phyloP scores from a whole-genome alignment of 2,113 vertebrate genomes.

The Ciconia stormi region DNA sequence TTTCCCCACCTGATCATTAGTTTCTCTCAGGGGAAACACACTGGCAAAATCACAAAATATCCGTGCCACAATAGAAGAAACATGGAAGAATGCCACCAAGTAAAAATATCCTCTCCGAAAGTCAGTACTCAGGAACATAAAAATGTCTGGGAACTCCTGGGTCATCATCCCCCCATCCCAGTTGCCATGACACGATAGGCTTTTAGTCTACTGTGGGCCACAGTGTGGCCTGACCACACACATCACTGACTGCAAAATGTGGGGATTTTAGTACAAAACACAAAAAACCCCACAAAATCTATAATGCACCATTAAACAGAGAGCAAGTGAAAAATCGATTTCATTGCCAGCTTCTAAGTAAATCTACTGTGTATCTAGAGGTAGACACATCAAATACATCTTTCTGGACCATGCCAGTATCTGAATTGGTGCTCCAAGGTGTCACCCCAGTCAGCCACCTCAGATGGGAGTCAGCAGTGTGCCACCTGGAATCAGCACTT shows the following conservation, averaged over 20 bases:
- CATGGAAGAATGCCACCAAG: background rate
- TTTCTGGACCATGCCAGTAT: background rate
- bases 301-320: background rate
- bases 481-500: background rate
- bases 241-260: background rate
- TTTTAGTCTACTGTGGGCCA: background rate
- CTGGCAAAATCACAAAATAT: conserved; percentile 8
- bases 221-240: background rate
- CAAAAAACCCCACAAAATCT: background rate
- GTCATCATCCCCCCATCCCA: background rate
- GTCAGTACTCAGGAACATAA: background rate
- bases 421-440: background rate
- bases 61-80: conserved; percentile 18
- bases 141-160: background rate
- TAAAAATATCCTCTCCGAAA: conserved; percentile 19
- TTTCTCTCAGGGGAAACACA: background rate
- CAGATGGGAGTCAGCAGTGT: background rate
- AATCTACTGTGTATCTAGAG: background rate
- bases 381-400: background rate
- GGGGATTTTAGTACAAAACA: background rate
- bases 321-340: background rate
- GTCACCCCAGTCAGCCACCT: background rate
- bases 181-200: background rate
- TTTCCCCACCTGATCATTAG: background rate
- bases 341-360: background rate